These are phyloP conservation scores for Echinops telfairi DNA, from an alignment of 2,113 vertebrate species.

Conservation along the genomic window DNA sequence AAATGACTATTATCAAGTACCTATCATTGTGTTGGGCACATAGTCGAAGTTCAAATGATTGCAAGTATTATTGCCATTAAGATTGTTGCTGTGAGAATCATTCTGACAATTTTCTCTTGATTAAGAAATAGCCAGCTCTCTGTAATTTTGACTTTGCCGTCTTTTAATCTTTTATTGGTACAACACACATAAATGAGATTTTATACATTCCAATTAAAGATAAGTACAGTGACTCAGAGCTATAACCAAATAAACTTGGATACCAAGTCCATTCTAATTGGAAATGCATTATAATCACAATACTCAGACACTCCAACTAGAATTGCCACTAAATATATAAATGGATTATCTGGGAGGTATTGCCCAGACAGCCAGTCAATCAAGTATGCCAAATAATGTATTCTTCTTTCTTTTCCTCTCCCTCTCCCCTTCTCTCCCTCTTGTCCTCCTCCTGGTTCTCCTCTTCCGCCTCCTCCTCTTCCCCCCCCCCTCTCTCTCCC, in stretches of 20 bases:
- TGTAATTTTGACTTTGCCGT: background rate
- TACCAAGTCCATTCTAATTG: background rate
- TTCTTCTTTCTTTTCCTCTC: background rate
- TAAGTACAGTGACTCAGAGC: background rate
- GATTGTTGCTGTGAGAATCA: background rate
- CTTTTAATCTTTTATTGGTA: background rate
- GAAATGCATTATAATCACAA: background rate
- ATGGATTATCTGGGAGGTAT: background rate
- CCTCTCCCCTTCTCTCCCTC: too few species aligned
- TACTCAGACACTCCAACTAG: background rate
- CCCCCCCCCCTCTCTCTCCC: too few species aligned
- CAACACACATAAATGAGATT: background rate
- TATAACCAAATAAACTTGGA: background rate
- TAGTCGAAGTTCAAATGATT: background rate
- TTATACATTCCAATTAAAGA: background rate
- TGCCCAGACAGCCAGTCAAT: background rate
- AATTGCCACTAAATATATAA: background rate
- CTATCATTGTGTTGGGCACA: background rate
- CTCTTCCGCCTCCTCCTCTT: too few species aligned
- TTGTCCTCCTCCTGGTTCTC: too few species aligned
- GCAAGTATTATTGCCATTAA: background rate
- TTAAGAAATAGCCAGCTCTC: slow-evolving; percentile 8
- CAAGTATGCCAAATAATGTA: background rate
- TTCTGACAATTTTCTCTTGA: background rate
- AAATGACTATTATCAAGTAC: background rate